These are phyloP conservation scores for Pollenia angustigena DNA, from an alignment of 2,888 invertebrate genomes.

Conservation along the genomic window DNA sequence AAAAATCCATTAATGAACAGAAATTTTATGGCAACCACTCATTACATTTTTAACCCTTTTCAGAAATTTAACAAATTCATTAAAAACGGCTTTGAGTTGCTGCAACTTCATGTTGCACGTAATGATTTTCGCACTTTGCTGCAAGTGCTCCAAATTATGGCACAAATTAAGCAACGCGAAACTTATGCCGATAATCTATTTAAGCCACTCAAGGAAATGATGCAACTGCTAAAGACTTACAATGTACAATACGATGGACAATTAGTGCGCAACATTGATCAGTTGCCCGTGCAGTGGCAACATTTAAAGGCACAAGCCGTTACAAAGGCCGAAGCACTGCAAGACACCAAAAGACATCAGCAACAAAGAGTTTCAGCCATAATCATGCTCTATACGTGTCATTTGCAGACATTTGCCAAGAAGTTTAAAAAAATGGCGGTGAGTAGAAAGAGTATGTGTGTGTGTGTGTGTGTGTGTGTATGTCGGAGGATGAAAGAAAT, in stretches of 20 bases:
- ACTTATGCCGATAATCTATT: constrained; percentile 94
- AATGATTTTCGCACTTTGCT: constrained; percentile 94
- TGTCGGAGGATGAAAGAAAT: background rate
- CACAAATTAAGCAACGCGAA: constrained; percentile 89
- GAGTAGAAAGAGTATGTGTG: constrained; percentile 23
- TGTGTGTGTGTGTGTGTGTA: background rate
- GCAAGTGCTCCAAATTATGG: constrained; percentile 92
- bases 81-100: constrained; percentile 88
- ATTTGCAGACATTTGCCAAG: constrained; percentile 90
- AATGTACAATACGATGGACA: constrained; percentile 94
- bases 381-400: constrained; percentile 91
- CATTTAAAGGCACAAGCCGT: constrained; percentile 93
- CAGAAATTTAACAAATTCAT: constrained; percentile 92
- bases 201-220: constrained; percentile 93
- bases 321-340: constrained; percentile 92
- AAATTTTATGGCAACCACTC: background rate
- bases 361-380: constrained; percentile 93
- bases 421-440: constrained; percentile 86
- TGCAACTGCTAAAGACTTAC: constrained; percentile 92
- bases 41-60: constrained; percentile 16
- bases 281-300: constrained; percentile 95
- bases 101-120: constrained; percentile 89
- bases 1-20: no score
- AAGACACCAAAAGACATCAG: constrained; percentile 94
- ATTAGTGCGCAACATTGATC: constrained; percentile 90